phyloP scores from a whole-genome alignment of 2,888 invertebrate species.

The Cephus rjabovi region DNA sequence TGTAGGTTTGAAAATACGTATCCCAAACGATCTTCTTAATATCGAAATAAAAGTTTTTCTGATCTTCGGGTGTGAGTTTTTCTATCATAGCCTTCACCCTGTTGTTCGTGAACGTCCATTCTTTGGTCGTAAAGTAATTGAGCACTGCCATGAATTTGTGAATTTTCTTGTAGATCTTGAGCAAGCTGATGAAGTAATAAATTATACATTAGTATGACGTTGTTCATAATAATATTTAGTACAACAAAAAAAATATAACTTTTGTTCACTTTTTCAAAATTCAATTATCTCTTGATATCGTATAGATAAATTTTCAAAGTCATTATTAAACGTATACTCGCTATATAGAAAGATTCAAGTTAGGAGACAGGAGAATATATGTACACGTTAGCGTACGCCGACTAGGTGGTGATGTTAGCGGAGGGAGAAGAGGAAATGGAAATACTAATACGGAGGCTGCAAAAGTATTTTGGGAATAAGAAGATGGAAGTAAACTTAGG shows the following conservation, averaged over 20 bases:
- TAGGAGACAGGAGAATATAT: too few species aligned
- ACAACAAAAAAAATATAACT: not conserved
- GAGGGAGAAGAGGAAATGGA: too few species aligned
- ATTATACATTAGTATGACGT: not conserved
- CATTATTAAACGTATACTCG: not conserved
- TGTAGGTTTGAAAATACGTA: conserved; percentile 75
- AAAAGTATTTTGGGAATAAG: too few species aligned
- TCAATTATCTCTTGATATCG: not conserved
- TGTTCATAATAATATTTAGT: not conserved
- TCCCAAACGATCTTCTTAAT: conserved; percentile 82
- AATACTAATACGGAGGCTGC: too few species aligned
- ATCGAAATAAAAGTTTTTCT: conserved; percentile 78
- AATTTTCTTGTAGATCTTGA: conserved; percentile 80
- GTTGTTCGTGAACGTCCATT: conserved; percentile 80
- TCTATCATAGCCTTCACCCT: conserved; percentile 73
- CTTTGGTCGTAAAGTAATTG: conserved; percentile 82
- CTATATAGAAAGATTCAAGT: conserved; percentile 28
- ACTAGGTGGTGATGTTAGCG: too few species aligned
- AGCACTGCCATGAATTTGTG: conserved; percentile 79
- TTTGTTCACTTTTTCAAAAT: not conserved
- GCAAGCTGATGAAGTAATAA: conserved; percentile 70
- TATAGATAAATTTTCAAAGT: not conserved
- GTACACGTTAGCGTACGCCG: too few species aligned
- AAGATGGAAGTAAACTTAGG: too few species aligned
- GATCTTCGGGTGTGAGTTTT: conserved; percentile 71